Evolutionary conservation across 30 jellyfish, hydroid and myxozoan genomes (phyloP).

Genomic region (Aurelia sp.): DNA sequence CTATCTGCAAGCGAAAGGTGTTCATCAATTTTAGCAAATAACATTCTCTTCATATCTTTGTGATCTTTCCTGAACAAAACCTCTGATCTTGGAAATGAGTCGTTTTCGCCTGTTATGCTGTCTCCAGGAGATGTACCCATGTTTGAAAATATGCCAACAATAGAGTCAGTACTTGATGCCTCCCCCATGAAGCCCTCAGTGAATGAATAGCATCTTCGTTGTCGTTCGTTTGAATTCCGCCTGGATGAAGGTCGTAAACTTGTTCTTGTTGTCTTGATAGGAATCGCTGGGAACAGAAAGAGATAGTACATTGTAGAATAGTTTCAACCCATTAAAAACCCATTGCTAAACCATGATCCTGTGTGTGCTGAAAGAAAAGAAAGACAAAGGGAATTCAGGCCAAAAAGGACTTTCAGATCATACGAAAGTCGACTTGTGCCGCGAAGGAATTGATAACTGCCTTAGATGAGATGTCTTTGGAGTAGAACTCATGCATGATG

Average conservation of each 20-base stretch:
- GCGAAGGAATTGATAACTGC: too few species aligned
- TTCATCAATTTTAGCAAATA: constrained; percentile 50
- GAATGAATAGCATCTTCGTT: constrained; percentile 51
- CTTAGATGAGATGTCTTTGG: too few species aligned
- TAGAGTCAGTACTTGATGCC: constrained; percentile 27
- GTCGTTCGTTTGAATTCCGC: constrained; percentile 9
- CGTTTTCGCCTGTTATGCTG: constrained; percentile 4
- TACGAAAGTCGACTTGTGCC: too few species aligned
- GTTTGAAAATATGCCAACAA: constrained; percentile 49
- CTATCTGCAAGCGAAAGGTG: neutral
- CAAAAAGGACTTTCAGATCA: too few species aligned
- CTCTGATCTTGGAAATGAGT: constrained; percentile 64
- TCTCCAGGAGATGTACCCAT: constrained; percentile 47
- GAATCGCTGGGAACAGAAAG: constrained; percentile 8
- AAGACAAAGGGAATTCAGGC: too few species aligned
- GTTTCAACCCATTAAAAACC: too few species aligned
- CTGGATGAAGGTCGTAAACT: neutral
- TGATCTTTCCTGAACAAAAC: constrained; percentile 72
- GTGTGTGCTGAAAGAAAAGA: too few species aligned
- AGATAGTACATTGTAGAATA: too few species aligned
- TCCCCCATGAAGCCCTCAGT: constrained; percentile 56
- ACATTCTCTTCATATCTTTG: constrained; percentile 38
- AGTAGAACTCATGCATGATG: too few species aligned
- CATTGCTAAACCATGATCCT: too few species aligned
- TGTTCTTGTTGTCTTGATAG: constrained; percentile 3